A percentile compares a stretch with the other conserved stretches of the same genome.
These are phyloP conservation scores for Whitmania pigra DNA, from an alignment of 1,140 invertebrate species.

Conservation along the genomic window DNA sequence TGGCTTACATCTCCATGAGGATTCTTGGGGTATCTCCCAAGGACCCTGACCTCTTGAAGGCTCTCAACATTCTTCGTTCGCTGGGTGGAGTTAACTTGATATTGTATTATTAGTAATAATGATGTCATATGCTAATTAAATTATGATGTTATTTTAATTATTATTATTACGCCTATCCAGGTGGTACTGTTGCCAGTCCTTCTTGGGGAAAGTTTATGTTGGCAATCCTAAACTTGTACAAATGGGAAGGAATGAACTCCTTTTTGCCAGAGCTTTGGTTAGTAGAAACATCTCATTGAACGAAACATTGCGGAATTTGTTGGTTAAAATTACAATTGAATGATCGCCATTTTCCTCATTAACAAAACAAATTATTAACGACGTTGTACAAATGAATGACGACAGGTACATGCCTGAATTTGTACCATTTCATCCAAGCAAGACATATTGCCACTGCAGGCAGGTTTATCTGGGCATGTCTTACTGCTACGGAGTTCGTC, in stretches of 20 bases:
- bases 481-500: conserved; percentile 33
- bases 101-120: too few relatives aligned
- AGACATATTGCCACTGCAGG: conserved; percentile 37
- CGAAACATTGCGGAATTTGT: too few relatives aligned
- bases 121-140: neutral
- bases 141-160: neutral
- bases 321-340: too few relatives aligned
- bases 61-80: conserved; percentile 29
- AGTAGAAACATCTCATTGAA: too few relatives aligned
- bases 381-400: too few relatives aligned
- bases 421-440: conserved; percentile 34
- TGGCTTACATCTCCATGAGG: conserved; percentile 35
- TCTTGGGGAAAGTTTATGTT: conserved; percentile 39
- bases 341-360: too few relatives aligned
- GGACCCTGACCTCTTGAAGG: conserved; percentile 30
- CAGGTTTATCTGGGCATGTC: conserved; percentile 37
- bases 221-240: conserved; percentile 32
- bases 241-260: conserved; percentile 34
- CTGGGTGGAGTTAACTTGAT: conserved; percentile 29
- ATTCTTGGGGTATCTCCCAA: conserved; percentile 31
- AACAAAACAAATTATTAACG: too few relatives aligned
- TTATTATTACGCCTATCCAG: too few relatives aligned
- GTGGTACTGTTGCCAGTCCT: conserved; percentile 32
- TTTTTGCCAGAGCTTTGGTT: conserved; percentile 37
- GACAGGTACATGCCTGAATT: conserved; percentile 34